These are phyloP conservation scores for Crossaster papposus DNA, from an alignment of 53 echinoderm and acorn worm genomes.

Conservation along the genomic window DNA sequence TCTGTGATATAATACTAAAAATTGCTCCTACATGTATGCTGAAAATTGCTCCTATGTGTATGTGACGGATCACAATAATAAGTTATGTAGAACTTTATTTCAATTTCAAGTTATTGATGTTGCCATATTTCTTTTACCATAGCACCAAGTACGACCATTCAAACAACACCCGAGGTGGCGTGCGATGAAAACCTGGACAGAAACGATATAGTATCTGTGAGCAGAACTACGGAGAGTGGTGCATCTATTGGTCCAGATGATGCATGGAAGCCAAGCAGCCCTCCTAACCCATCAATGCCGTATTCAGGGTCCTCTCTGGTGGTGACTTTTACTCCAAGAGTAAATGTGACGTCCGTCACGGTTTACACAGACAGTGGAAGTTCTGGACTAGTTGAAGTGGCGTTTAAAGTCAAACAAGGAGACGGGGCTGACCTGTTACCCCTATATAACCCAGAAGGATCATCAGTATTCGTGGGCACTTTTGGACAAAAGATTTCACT, in stretches of 20 bases:
- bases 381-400: neutral
- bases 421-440: neutral
- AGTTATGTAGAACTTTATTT: neutral
- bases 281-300: neutral
- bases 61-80: neutral
- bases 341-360: neutral
- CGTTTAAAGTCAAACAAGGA: neutral
- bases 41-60: too few species aligned
- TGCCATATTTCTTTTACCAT: neutral
- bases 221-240: neutral
- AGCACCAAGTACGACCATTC: conserved; percentile 30
- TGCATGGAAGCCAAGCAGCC: conserved; percentile 5
- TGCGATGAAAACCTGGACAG: conserved; percentile 26
- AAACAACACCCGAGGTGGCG: conserved; percentile 8
- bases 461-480: neutral
- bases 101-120: neutral
- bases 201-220: neutral
- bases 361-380: neutral
- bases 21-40: neutral
- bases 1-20: neutral
- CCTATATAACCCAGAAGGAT: neutral
- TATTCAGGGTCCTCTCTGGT: neutral
- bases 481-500: conserved; percentile 3
- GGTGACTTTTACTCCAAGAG: conserved; percentile 20
- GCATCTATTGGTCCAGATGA: neutral